Conservation (phyloP, 2,888 invertebrate genomes). For the Lithophane semibrunnea region DNA sequence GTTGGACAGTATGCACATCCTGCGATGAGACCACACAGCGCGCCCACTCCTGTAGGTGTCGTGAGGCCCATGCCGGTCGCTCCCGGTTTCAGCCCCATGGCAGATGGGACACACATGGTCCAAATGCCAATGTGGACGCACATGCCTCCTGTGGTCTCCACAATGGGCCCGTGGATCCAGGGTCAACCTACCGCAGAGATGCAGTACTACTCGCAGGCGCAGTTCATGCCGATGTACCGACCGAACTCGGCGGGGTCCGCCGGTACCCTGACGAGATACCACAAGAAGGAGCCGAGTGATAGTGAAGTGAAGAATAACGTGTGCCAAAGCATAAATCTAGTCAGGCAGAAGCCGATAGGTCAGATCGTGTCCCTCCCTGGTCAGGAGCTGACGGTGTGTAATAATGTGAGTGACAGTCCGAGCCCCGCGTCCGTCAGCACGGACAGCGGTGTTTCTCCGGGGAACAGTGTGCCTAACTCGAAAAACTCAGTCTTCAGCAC, state of each 20-base stretch:
- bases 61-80: conserved; percentile 81
- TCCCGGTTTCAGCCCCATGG: conserved; percentile 76
- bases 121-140: conserved; percentile 87
- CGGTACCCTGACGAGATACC: conserved; percentile 86
- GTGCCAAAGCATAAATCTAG: conserved; percentile 90
- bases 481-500: conserved; percentile 83
- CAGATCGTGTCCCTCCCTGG: conserved; percentile 87
- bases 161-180: conserved; percentile 83
- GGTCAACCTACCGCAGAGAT: conserved; percentile 83
- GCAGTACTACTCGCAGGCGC: conserved; percentile 87
- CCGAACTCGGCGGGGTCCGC: conserved; percentile 88
- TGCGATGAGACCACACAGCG: conserved; percentile 83
- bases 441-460: conserved; percentile 87
- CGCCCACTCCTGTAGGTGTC: conserved; percentile 82
- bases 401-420: conserved; percentile 84
- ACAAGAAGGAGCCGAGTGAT: conserved; percentile 82
- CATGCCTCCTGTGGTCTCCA: conserved; percentile 82
- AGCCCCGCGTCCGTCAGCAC: conserved; percentile 87
- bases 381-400: conserved; percentile 87
- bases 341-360: conserved; percentile 88
- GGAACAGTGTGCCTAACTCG: conserved; percentile 84
- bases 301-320: conserved; percentile 81
- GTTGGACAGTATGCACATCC: conserved; percentile 82
- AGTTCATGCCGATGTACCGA: conserved; percentile 87
- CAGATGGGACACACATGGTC: conserved; percentile 83